Percentiles rank a stretch among this genome's conserved stretches.
phyloP scores from a whole-genome alignment of 2,888 invertebrate genomes.

The Pseudoips prasinana region DNA sequence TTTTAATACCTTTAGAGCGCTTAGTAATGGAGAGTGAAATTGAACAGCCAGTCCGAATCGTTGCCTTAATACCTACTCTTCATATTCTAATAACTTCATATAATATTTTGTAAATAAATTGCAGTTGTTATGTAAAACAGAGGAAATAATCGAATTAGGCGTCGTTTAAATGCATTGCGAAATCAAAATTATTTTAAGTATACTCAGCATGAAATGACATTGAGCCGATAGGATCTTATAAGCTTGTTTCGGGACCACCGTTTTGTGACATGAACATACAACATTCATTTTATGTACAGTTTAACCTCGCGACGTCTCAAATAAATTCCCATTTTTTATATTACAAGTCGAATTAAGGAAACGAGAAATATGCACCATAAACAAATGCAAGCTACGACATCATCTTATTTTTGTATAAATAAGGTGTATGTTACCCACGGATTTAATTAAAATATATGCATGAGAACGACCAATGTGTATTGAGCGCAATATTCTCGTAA shows the following conservation, averaged over 20 bases:
- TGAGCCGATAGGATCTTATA: conserved; percentile 48
- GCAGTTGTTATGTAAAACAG: conserved; percentile 39
- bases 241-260: conserved; percentile 61
- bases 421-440: conserved; percentile 36
- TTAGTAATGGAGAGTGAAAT: conserved; percentile 30
- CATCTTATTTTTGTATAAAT: conserved; percentile 45
- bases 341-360: conserved; percentile 61
- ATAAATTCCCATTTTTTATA: conserved; percentile 75
- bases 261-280: conserved; percentile 64
- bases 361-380: conserved; percentile 41
- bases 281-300: conserved; percentile 61
- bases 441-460: no score
- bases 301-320: conserved; percentile 43
- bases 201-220: conserved; percentile 64
- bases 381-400: conserved; percentile 40
- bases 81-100: conserved; percentile 52
- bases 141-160: conserved; percentile 45
- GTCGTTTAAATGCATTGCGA: conserved; percentile 64
- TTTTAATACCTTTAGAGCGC: conserved; percentile 34
- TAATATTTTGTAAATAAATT: conserved; percentile 41
- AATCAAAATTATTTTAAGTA: conserved; percentile 51
- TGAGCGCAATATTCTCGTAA: no score
- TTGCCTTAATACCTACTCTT: conserved; percentile 21
- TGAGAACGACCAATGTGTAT: no score
- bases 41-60: conserved; percentile 29